These are phyloP conservation scores for Tetrax tetrax DNA, from an alignment of 2,113 vertebrate species.

Conservation along the genomic window DNA sequence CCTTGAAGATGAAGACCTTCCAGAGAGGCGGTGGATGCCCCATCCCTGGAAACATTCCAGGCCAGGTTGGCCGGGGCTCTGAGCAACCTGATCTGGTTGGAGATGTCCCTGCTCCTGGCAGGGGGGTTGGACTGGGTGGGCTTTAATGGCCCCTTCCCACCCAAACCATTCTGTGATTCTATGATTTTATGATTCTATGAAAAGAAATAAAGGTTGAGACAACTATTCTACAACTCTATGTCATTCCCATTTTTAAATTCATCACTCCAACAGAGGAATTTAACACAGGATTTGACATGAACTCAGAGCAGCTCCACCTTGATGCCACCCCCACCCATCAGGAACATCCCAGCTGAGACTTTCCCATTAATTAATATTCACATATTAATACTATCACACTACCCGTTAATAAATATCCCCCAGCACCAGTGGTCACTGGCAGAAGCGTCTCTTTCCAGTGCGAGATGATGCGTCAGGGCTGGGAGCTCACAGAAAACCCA, in stretches of 20 bases:
- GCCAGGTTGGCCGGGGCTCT: no score
- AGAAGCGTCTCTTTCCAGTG: fast-evolving
- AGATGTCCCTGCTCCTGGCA: no score
- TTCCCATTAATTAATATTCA: neutral
- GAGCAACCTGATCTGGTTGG: no score
- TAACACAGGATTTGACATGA: neutral
- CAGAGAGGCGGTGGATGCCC: no score
- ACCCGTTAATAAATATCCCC: neutral
- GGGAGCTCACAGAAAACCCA: neutral
- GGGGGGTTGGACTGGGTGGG: no score
- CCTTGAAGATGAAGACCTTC: neutral
- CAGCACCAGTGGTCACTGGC: fast-evolving
- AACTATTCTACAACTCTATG: no score
- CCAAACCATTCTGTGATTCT: no score
- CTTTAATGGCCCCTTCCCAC: no score
- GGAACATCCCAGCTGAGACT: neutral
- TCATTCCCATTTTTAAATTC: neutral
- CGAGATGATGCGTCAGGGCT: neutral
- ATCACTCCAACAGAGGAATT: neutral
- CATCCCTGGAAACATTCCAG: no score
- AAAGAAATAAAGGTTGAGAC: neutral
- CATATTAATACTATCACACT: fast-evolving
- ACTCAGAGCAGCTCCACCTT: neutral
- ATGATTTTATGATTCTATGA: no score
- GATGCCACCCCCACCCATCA: fast-evolving